Evolutionary conservation across 2,113 vertebrate species (phyloP).

Genomic region (Pygathrix nemaeus): DNA sequence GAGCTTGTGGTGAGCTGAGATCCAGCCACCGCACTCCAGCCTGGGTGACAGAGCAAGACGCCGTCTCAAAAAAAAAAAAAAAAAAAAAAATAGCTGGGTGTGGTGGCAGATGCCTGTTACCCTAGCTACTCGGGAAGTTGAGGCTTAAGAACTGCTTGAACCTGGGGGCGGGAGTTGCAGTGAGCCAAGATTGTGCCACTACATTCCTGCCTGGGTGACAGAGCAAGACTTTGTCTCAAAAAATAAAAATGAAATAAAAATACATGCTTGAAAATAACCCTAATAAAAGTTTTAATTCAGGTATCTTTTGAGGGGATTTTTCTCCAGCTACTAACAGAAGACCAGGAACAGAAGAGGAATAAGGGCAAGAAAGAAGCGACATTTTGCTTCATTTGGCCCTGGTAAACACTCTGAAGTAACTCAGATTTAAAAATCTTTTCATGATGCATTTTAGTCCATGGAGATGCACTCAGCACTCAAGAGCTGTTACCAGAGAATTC

Average conservation of each 20-base stretch:
- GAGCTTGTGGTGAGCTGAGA: too few species aligned
- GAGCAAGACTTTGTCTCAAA: too few species aligned
- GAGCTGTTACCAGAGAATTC: not conserved
- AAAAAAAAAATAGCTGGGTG: too few species aligned
- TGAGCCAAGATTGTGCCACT: too few species aligned
- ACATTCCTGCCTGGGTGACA: too few species aligned
- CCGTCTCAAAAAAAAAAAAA: too few species aligned
- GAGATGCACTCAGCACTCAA: not conserved
- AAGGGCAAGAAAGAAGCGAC: not conserved
- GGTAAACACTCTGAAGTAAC: not conserved
- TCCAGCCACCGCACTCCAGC: too few species aligned
- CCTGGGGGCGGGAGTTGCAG: too few species aligned
- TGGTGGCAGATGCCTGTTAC: too few species aligned
- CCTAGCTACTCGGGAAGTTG: too few species aligned
- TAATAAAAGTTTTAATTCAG: not conserved
- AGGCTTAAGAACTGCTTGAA: too few species aligned
- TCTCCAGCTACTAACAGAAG: conserved; percentile 4
- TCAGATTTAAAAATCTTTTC: conserved; percentile 30
- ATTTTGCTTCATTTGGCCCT: not conserved
- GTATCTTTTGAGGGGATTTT: not conserved
- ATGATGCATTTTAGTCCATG: not conserved
- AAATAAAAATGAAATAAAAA: not conserved
- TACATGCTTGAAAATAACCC: not conserved
- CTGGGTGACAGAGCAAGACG: too few species aligned
- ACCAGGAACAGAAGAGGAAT: not conserved